These are phyloP conservation scores for Numenius arquata DNA, from an alignment of 2,113 vertebrate genomes.

Conservation along the genomic window DNA sequence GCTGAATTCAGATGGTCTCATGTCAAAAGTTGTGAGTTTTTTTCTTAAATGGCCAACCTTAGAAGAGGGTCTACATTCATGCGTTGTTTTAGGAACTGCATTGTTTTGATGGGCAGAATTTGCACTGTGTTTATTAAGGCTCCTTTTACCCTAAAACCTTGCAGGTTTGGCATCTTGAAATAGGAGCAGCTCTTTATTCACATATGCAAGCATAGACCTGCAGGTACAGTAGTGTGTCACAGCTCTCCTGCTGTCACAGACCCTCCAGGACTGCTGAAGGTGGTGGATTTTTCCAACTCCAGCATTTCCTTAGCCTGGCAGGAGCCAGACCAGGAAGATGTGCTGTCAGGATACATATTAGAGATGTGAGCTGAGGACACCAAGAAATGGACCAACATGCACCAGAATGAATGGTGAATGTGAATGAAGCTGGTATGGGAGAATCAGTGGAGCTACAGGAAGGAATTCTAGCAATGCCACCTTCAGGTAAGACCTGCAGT, in stretches of 20 bases:
- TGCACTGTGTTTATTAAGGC: background rate
- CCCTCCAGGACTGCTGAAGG: constrained; percentile 66
- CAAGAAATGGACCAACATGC: constrained; percentile 69
- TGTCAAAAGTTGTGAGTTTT: background rate
- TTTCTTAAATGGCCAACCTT: background rate
- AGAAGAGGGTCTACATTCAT: background rate
- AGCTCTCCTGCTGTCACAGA: constrained; percentile 40
- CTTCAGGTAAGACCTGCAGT: constrained; percentile 63
- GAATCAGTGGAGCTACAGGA: constrained; percentile 57
- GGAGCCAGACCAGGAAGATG: constrained; percentile 51
- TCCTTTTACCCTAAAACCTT: background rate
- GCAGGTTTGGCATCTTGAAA: background rate
- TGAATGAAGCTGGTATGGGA: constrained; percentile 68
- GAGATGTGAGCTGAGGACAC: constrained; percentile 61
- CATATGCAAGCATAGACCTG: background rate
- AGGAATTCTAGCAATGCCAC: constrained; percentile 60
- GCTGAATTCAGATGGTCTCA: background rate
- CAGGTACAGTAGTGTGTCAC: background rate
- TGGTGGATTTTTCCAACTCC: constrained; percentile 69
- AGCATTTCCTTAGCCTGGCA: constrained; percentile 70
- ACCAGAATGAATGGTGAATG: background rate
- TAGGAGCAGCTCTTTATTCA: background rate
- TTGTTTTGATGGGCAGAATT: background rate
- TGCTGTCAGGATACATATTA: constrained; percentile 65
- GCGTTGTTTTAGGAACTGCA: background rate